A percentile compares a stretch with the other conserved stretches of the same genome.
Conservation (phyloP, 2,113 vertebrate genomes). For the Xerus inauris region DNA sequence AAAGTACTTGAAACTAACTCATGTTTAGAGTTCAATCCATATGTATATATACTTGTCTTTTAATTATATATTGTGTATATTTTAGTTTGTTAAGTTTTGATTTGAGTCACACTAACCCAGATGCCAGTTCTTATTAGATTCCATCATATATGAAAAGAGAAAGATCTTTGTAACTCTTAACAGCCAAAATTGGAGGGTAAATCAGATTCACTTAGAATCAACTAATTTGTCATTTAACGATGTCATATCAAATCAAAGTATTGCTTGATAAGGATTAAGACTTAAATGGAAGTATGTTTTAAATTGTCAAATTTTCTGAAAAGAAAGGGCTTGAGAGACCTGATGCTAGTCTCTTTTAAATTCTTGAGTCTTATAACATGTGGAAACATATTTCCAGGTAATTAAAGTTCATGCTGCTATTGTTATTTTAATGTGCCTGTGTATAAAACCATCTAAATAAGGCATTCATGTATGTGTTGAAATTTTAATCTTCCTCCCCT, state of each 20-base stretch:
- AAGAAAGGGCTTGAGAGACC: constrained; percentile 57
- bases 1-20: constrained; percentile 64
- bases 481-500: not conserved
- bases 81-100: constrained; percentile 68
- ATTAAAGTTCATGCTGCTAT: constrained; percentile 36
- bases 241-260: constrained; percentile 82
- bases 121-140: constrained; percentile 78
- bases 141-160: constrained; percentile 77
- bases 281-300: constrained; percentile 79
- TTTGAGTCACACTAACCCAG: constrained; percentile 48
- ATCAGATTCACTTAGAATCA: constrained; percentile 84
- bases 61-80: constrained; percentile 47
- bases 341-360: constrained; percentile 63
- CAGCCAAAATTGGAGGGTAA: constrained; percentile 76
- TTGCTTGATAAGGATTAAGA: constrained; percentile 77
- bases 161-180: constrained; percentile 80
- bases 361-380: constrained; percentile 73
- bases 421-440: not conserved
- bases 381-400: constrained; percentile 69
- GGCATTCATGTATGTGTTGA: not conserved
- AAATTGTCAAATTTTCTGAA: constrained; percentile 78
- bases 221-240: constrained; percentile 81
- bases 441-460: not conserved
- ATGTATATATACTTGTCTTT: constrained; percentile 33
- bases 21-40: not conserved